Conservation (phyloP, 2,888 invertebrate genomes). For the Tiliacea citrago region DNA sequence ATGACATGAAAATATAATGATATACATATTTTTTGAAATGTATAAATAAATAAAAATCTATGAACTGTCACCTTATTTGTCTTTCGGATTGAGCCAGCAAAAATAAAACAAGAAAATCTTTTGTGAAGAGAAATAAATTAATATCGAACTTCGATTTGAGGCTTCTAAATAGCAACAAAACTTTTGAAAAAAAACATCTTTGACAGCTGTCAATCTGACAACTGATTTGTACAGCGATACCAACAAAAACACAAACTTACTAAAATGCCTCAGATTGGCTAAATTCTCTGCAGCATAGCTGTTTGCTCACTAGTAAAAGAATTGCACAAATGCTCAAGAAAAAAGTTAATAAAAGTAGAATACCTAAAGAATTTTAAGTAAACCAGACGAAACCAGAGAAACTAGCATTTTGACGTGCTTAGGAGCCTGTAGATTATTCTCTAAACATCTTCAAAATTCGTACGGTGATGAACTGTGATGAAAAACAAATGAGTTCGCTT, state of each 20-base stretch:
- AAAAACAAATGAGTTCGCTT: background rate
- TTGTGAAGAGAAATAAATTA: background rate
- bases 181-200: background rate
- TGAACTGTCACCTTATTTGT: constrained; percentile 74
- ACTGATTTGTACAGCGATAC: background rate
- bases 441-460: background rate
- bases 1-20: constrained; percentile 66
- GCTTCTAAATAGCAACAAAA: background rate
- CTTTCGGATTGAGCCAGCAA: constrained; percentile 66
- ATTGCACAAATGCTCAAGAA: constrained; percentile 14
- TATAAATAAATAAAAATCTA: constrained; percentile 81
- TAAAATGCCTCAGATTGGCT: background rate
- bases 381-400: background rate
- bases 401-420: background rate
- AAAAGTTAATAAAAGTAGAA: background rate
- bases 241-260: background rate
- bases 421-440: background rate
- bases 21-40: constrained; percentile 87
- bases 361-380: background rate
- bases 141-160: background rate
- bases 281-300: constrained; percentile 2
- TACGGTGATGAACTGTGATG: background rate
- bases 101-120: constrained; percentile 5
- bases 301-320: constrained; percentile 8
- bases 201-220: constrained; percentile 36